Percentiles rank a stretch among this genome's conserved stretches.
Evolutionary conservation across 2,113 vertebrate genomes (phyloP).

Genomic region (Pseudonaja textilis): DNA sequence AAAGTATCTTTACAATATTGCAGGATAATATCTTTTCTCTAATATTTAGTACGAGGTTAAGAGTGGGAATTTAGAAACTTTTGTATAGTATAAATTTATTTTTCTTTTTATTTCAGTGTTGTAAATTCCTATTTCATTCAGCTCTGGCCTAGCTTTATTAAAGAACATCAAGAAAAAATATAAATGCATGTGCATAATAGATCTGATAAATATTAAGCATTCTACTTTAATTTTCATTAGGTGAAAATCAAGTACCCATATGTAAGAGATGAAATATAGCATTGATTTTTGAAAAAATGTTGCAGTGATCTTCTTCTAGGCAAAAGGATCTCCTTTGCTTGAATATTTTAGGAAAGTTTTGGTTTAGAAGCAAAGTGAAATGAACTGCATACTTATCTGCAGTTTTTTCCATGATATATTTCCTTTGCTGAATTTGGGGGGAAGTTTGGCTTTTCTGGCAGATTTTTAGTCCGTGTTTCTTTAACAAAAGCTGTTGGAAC

Average conservation of each 20-base stretch:
- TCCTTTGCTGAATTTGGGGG: not conserved
- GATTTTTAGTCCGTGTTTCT: not conserved
- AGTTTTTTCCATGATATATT: not conserved
- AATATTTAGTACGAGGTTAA: not conserved
- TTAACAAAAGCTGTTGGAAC: not conserved
- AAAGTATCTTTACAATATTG: not conserved
- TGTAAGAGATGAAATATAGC: not conserved
- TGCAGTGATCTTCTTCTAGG: too few species aligned
- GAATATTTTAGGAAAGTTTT: not conserved
- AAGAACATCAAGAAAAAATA: not conserved
- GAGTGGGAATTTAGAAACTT: not conserved
- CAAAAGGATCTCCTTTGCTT: not conserved
- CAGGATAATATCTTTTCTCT: not conserved
- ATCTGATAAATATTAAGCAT: not conserved
- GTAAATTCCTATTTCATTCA: not conserved
- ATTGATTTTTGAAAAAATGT: not conserved
- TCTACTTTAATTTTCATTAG: not conserved
- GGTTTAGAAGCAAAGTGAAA: not conserved
- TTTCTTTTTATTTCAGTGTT: not conserved
- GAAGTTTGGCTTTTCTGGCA: too few species aligned
- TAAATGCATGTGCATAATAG: not conserved
- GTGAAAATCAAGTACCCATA: not conserved
- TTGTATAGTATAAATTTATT: not conserved
- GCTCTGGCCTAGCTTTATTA: not conserved
- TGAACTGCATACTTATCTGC: not conserved